Conservation (phyloP, 2,113 vertebrate species). For the Ascaphus truei region DNA sequence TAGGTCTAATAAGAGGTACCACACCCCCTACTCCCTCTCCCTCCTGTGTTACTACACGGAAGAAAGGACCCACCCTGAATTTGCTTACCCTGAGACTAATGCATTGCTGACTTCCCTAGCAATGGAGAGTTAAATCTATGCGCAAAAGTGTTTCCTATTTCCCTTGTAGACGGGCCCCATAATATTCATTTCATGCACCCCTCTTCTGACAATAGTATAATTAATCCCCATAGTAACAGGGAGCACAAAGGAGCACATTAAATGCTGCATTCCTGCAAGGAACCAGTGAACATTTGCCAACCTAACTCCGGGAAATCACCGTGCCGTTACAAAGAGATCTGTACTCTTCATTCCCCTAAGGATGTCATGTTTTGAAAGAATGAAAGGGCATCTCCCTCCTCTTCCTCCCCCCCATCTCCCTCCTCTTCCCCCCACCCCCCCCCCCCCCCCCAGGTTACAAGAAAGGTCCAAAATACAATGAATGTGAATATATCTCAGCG, state of each 20-base stretch:
- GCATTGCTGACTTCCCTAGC: too few species aligned
- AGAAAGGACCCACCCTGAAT: too few species aligned
- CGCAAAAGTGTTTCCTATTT: too few species aligned
- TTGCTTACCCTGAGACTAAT: too few species aligned
- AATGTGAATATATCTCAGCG: neutral
- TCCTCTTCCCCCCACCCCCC: too few species aligned
- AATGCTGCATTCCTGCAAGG: neutral
- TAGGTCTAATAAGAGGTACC: too few species aligned
- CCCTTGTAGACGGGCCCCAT: neutral
- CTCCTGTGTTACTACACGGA: too few species aligned
- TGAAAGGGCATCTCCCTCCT: neutral
- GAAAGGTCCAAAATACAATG: neutral
- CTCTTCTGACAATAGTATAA: neutral
- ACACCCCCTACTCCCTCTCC: too few species aligned
- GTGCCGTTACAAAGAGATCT: neutral
- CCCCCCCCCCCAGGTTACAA: neutral
- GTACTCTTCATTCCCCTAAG: neutral
- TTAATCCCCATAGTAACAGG: slow-evolving; percentile 13
- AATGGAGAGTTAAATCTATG: too few species aligned
- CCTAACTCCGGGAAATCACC: slow-evolving; percentile 1
- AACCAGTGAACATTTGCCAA: neutral
- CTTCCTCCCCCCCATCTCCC: too few species aligned
- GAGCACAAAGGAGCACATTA: neutral
- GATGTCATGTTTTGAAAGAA: neutral
- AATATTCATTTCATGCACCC: neutral